Evolutionary conservation across 2,113 vertebrate species (phyloP), one percentile per base, ranked within the genome.

Genomic region (Hyperopisus bebe): DNA sequence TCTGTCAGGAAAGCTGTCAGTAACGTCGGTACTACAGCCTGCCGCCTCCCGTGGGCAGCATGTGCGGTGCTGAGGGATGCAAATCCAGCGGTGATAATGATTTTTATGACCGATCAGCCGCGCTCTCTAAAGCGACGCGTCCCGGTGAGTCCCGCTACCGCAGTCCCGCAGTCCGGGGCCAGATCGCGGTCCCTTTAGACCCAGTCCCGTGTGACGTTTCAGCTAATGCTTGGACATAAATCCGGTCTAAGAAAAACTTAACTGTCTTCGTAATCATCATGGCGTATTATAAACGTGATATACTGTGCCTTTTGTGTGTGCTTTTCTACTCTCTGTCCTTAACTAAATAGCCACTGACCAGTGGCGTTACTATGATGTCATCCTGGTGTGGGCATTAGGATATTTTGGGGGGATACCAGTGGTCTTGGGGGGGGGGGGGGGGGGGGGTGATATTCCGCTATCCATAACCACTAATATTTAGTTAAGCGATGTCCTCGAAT

Each of bases 121-220:
- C 17, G n/a, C 35, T 39, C 35, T 17, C n/a, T 70, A 70, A 70
- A 70, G 62, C 62, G n/a, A 31, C n/a, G 62, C n/a, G 58, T 27
- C 9, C 58, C n/a, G 58, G 58, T 27, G 58, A 66, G 58, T 66
- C 8, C n/a, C n/a, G n/a, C n/a, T 3, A 10, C 58, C 7, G 24
- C 55, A n/a, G 51, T 53, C 19, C 51, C 17, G 51, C 53, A 55
- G 53, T 55, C 53, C 53, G 53, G 5, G 58, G 58, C 62, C 62
- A 31, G n/a, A 31, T 91, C 89, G 89, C 90, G 91, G 89, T 93
- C 88, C 93, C 91, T 8, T 90, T 92, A 91, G 91, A 93, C 94
- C 7, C 58, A 31, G 31, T 89, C 92, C 92, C 90, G 90, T 85
- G 35, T 91, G 89, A 87, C 74, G 55, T 88, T 42, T 92, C 80